A percentile compares a stretch with the other conserved stretches of the same genome.
Conservation (phyloP, 2,113 vertebrate species). For the Pogonocichla stellata region DNA sequence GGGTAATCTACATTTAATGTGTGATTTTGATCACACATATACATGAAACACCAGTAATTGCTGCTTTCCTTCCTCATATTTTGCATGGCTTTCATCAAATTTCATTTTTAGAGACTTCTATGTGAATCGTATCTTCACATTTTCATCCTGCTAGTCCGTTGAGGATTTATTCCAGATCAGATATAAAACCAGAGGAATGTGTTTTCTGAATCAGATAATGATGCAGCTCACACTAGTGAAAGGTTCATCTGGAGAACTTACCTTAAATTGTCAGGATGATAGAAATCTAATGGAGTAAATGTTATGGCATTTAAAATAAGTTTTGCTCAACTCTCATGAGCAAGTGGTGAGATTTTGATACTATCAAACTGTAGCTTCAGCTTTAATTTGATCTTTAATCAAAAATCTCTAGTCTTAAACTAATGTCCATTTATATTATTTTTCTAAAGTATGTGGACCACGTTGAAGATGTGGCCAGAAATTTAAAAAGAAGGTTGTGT, state of each 20-base stretch:
- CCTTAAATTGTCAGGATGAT: slow-evolving; percentile 13
- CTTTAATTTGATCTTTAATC: not conserved
- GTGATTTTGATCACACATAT: not conserved
- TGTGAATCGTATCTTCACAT: not conserved
- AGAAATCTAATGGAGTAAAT: slow-evolving; percentile 2
- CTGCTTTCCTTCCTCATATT: not conserved
- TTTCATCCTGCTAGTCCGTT: not conserved
- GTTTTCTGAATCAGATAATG: slow-evolving; percentile 1
- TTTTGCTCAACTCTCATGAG: not conserved
- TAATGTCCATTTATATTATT: not conserved
- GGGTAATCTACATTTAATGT: not conserved
- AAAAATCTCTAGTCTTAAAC: not conserved
- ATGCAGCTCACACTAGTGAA: not conserved
- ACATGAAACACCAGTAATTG: not conserved
- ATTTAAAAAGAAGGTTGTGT: not conserved
- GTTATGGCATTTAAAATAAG: not conserved
- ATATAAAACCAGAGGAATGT: not conserved
- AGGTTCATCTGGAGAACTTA: not conserved
- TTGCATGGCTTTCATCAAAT: not conserved
- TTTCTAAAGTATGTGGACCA: not conserved
- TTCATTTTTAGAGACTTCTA: not conserved
- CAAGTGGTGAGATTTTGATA: not conserved
- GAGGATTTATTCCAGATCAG: slow-evolving; percentile 8
- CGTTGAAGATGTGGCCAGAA: not conserved
- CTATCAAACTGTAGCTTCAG: not conserved